phyloP scores from a whole-genome alignment of 2,888 invertebrate genomes.

The Coremacera marginata region DNA sequence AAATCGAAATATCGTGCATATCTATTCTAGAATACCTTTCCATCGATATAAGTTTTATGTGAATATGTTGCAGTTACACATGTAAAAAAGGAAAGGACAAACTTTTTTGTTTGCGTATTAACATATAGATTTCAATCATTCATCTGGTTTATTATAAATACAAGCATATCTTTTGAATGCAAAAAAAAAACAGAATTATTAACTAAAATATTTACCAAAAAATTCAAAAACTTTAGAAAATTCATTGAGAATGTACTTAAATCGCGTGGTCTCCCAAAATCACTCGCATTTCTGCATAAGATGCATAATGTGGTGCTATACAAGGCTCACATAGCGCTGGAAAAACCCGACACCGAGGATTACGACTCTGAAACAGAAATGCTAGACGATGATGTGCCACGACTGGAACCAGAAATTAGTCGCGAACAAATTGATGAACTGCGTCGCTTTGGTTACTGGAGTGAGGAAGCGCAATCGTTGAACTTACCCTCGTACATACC shows the following conservation, averaged over 20 bases:
- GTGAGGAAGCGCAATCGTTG: constrained; percentile 80
- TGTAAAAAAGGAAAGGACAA: too few species aligned
- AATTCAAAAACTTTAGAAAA: constrained; percentile 70
- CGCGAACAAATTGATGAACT: constrained; percentile 65
- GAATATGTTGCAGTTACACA: too few species aligned
- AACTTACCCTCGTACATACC: constrained; percentile 87
- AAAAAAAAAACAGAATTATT: too few species aligned
- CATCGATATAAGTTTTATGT: too few species aligned
- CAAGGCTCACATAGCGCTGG: constrained; percentile 79
- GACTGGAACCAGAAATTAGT: constrained; percentile 66
- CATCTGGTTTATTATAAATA: too few species aligned
- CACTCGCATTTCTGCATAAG: constrained; percentile 83
- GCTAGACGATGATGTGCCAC: constrained; percentile 68
- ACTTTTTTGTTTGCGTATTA: too few species aligned
- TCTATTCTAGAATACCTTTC: too few species aligned
- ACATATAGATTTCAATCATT: too few species aligned
- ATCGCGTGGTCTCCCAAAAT: constrained; percentile 86
- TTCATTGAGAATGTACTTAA: constrained; percentile 91
- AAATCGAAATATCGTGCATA: too few species aligned
- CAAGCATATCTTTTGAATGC: too few species aligned
- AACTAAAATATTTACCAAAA: too few species aligned
- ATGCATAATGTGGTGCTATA: constrained; percentile 77
- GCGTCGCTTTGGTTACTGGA: constrained; percentile 79
- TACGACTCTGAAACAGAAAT: constrained; percentile 68
- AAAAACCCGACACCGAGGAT: constrained; percentile 70